phyloP scores from a whole-genome alignment of 2,888 invertebrate species.

The Xylophagus ater region DNA sequence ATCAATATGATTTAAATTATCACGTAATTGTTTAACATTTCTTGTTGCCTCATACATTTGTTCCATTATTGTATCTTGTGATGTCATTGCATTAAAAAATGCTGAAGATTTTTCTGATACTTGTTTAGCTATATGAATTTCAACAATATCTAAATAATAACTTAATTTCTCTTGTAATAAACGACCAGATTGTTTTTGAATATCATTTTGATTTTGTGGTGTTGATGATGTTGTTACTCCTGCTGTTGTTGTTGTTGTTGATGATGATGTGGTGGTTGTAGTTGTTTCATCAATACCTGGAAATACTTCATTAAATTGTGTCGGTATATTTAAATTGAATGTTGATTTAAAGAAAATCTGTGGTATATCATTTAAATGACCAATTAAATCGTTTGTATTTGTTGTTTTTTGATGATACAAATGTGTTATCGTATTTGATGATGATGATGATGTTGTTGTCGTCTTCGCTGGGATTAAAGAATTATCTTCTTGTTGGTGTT shows the following conservation, averaged over 20 bases:
- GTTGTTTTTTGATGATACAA: not conserved
- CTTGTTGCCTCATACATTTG: constrained; percentile 76
- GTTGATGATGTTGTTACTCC: too few relatives aligned
- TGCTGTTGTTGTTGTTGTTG: too few relatives aligned
- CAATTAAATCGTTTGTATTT: constrained; percentile 15
- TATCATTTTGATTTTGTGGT: too few relatives aligned
- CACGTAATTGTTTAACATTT: constrained; percentile 61
- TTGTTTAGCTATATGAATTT: constrained; percentile 86
- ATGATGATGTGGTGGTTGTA: too few relatives aligned
- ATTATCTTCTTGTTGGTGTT: constrained; percentile 1
- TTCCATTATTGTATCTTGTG: constrained; percentile 94
- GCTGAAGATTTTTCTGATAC: constrained; percentile 87
- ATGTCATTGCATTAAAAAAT: constrained; percentile 97
- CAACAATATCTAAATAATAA: constrained; percentile 89
- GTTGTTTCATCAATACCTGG: constrained; percentile 48
- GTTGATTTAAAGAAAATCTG: constrained; percentile 72
- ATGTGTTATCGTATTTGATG: not conserved
- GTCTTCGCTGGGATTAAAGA: too few relatives aligned
- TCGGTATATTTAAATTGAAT: constrained; percentile 66
- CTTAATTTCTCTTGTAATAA: constrained; percentile 82
- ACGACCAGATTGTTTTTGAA: constrained; percentile 42
- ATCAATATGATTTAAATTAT: constrained; percentile 68
- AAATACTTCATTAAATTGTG: constrained; percentile 77
- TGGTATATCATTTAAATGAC: constrained; percentile 58
- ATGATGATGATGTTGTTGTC: constrained; percentile 6